Conservation (phyloP, 2,888 invertebrate species). For the Spodoptera picta region DNA sequence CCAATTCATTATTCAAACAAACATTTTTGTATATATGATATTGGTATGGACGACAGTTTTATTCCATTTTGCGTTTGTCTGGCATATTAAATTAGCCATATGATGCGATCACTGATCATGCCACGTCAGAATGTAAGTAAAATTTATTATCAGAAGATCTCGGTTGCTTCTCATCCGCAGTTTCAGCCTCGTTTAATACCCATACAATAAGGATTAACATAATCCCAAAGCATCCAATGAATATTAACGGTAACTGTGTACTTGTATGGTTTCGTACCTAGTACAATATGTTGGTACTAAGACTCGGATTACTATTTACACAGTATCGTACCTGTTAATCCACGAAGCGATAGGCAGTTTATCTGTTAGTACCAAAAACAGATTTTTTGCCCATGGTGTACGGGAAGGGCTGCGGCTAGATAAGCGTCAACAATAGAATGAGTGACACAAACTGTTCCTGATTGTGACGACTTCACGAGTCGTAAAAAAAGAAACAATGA, state of each 20-base stretch:
- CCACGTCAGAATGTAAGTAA: constrained; percentile 35
- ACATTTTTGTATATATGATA: too few relatives aligned
- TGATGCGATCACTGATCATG: constrained; percentile 28
- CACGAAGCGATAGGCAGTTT: too few relatives aligned
- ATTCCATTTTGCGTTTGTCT: constrained; percentile 9
- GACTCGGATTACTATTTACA: neutral
- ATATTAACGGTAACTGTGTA: constrained; percentile 29
- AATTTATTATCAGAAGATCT: constrained; percentile 26
- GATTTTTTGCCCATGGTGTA: too few relatives aligned
- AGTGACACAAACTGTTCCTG: too few relatives aligned
- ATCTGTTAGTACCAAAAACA: too few relatives aligned
- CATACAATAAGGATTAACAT: constrained; percentile 49
- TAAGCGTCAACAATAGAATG: too few relatives aligned
- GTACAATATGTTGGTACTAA: neutral
- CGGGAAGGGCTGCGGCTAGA: too few relatives aligned
- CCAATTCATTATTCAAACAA: too few relatives aligned
- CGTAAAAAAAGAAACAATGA: too few relatives aligned
- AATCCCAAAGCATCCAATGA: constrained; percentile 37
- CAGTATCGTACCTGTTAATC: too few relatives aligned
- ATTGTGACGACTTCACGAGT: too few relatives aligned
- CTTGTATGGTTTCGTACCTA: constrained; percentile 5
- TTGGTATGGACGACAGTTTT: too few relatives aligned
- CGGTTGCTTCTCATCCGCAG: constrained; percentile 10
- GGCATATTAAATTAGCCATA: constrained; percentile 14
- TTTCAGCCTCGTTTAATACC: constrained; percentile 39